A percentile compares a stretch with the other conserved stretches of the same genome.
These are phyloP conservation scores for Meteorus colon DNA, from an alignment of 2,888 invertebrate species.

Conservation along the genomic window DNA sequence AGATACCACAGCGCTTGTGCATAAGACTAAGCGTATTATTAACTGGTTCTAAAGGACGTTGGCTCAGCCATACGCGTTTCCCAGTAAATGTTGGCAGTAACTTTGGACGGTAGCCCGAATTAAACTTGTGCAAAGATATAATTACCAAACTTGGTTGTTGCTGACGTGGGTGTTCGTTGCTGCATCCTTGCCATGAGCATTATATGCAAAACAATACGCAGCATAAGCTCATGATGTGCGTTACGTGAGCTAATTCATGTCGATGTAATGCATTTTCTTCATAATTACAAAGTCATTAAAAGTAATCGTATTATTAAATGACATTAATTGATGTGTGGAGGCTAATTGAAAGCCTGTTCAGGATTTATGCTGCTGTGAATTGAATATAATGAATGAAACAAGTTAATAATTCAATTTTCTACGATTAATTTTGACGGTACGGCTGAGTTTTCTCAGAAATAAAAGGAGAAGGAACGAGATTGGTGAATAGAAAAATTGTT, in stretches of 20 bases:
- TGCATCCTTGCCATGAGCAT: slow-evolving; percentile 22
- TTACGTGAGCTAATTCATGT: neutral
- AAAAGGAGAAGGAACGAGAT: neutral
- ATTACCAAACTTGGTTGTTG: slow-evolving; percentile 58
- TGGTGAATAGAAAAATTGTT: neutral
- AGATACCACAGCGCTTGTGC: neutral
- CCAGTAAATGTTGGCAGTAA: slow-evolving; percentile 50
- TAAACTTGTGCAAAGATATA: slow-evolving; percentile 58
- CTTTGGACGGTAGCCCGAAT: slow-evolving; percentile 55
- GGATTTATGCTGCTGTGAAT: neutral
- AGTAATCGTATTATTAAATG: neutral
- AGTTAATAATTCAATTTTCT: neutral
- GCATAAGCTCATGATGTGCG: neutral
- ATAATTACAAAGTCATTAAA: neutral
- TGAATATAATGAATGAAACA: neutral
- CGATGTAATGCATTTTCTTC: neutral
- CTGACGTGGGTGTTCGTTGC: slow-evolving; percentile 52
- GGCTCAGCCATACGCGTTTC: slow-evolving; percentile 17
- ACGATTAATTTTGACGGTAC: neutral
- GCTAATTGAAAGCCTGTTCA: neutral
- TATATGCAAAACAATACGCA: slow-evolving; percentile 15
- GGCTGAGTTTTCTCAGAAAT: neutral
- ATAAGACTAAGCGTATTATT: slow-evolving; percentile 32
- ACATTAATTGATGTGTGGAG: neutral
- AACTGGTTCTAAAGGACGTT: slow-evolving; percentile 43